These are phyloP conservation scores for Ictalurus furcatus DNA, from an alignment of 2,113 vertebrate species.

Conservation along the genomic window DNA sequence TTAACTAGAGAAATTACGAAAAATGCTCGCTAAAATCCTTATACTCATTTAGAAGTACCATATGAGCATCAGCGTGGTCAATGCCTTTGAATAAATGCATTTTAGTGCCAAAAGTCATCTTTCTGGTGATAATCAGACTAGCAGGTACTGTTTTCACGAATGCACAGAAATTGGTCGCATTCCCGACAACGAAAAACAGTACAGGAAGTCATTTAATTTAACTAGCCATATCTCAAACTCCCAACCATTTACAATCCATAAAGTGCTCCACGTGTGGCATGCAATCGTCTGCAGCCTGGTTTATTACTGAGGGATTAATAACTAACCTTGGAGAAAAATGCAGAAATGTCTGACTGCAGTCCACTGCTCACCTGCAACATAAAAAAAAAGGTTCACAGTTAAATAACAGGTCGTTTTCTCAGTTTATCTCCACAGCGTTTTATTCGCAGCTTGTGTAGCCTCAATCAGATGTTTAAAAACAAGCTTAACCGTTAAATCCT, in stretches of 20 bases:
- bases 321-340: constrained; percentile 45
- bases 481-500: background rate
- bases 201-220: background rate
- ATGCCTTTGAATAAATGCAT: no score
- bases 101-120: no score
- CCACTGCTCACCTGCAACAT: constrained; percentile 37
- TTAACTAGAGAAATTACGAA: no score
- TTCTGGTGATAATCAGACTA: no score
- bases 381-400: background rate
- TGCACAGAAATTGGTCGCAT: no score
- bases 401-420: background rate
- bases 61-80: no score
- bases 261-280: background rate
- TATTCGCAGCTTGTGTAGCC: background rate
- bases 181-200: no score
- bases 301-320: background rate
- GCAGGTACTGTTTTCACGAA: no score
- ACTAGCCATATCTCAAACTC: background rate
- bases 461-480: background rate
- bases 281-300: background rate
- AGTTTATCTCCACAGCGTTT: background rate
- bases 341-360: constrained; percentile 48
- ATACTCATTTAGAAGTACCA: no score
- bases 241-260: background rate
- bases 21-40: no score